Conservation (phyloP, 2,888 invertebrate species). For the Megaustenia siamemsis region DNA sequence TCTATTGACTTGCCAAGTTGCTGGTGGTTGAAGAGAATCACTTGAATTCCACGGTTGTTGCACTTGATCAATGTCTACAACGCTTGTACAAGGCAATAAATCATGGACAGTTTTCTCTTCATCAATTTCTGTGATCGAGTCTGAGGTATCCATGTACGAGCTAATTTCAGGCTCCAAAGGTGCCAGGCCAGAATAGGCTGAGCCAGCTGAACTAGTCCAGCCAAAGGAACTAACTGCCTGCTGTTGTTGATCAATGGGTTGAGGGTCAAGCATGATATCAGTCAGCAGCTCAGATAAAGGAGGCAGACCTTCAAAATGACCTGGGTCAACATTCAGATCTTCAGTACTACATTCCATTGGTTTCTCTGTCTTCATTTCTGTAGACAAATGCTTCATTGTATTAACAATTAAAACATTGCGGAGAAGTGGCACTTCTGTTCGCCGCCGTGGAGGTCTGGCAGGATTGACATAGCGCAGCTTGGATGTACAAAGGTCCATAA, state of each 20-base stretch:
- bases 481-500: slow-evolving; percentile 50
- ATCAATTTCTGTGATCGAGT: slow-evolving; percentile 26
- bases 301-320: slow-evolving; percentile 54
- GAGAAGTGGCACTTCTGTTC: slow-evolving; percentile 52
- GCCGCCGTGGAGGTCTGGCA: slow-evolving; percentile 45
- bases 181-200: slow-evolving; percentile 29
- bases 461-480: slow-evolving; percentile 53
- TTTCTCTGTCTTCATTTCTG: slow-evolving; percentile 50
- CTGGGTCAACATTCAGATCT: slow-evolving; percentile 49
- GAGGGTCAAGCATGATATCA: slow-evolving; percentile 53
- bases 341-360: slow-evolving; percentile 40
- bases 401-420: slow-evolving; percentile 54
- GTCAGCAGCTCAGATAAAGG: slow-evolving; percentile 52
- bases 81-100: slow-evolving; percentile 50
- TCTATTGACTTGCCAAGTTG: slow-evolving; percentile 19
- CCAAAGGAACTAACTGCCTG: slow-evolving; percentile 15
- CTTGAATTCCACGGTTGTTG: slow-evolving; percentile 27
- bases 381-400: slow-evolving; percentile 52
- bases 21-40: slow-evolving; percentile 4
- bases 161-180: slow-evolving; percentile 42
- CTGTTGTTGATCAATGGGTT: slow-evolving; percentile 42
- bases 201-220: slow-evolving; percentile 33
- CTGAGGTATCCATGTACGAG: slow-evolving; percentile 40
- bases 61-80: slow-evolving; percentile 30
- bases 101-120: slow-evolving; percentile 50